Evolutionary conservation across 2,888 invertebrate genomes (phyloP), one percentile per base, ranked within the genome.

Genomic region (Carabus problematicus): DNA sequence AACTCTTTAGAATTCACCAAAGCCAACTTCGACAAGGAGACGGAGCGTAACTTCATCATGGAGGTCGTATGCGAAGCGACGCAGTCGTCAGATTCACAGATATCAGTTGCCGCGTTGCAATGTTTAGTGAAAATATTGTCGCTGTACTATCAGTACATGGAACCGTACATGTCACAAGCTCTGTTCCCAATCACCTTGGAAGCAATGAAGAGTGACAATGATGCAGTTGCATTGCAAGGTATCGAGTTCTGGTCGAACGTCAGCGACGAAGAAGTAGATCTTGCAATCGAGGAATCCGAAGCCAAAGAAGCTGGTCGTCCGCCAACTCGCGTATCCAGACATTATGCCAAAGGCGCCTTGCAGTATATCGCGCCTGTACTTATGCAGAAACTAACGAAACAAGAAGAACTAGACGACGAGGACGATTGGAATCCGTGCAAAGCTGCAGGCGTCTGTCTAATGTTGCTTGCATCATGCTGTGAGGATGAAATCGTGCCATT

Each of bases 181-280:
- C 84, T 99, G 14, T 99, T 99, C 82, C 97, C 98, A 39, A 98
- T 99, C 70, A 98, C 99, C 8, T 84, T 99, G 79, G 96, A 97
- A 82, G 98, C 99, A 8, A 99, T 99, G 97, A 97, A 96, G 80
- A 95, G 95, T 14, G 95, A 96, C 72, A 89, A 93, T 73, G 97
- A 98, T 83, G 97, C 98, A 75, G 93, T 99, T 64, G 92, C 97
- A 14, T 87, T 98, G 68, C 98, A 98, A 85, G 99, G 99, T 74
- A 98, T 99, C 80, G 99, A 99, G 82, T 99, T 99, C 84, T 99
- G 99, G 99, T 98, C 98, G 3, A 98, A 97, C 77, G 98, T 99
- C 0, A 97, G 98, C 78, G 99, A 99, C 83, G 99, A 98, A 84
- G 99, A 99, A 84, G 95, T 98, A 42, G 98, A 98, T 83, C 85